These are phyloP conservation scores for Ditylenchus weischeri DNA, from an alignment of 2,888 invertebrate genomes.

Conservation along the genomic window DNA sequence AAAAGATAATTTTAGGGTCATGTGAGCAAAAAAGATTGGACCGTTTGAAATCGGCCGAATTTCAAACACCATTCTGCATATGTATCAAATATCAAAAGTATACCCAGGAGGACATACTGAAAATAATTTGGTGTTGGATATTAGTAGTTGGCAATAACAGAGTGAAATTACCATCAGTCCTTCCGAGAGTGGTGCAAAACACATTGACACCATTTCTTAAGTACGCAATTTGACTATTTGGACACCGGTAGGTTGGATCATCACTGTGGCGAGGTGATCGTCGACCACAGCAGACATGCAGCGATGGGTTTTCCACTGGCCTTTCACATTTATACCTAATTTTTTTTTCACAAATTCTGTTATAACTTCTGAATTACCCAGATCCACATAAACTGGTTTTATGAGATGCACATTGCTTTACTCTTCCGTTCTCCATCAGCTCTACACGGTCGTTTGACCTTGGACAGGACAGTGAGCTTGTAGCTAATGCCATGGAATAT, in stretches of 20 bases:
- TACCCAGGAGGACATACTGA: slow-evolving; percentile 13
- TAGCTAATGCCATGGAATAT: not conserved
- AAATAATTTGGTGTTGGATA: not conserved
- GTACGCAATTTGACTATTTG: slow-evolving; percentile 27
- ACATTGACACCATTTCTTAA: slow-evolving; percentile 19
- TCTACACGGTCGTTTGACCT: slow-evolving; percentile 16
- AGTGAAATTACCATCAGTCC: not conserved
- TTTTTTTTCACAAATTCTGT: not conserved
- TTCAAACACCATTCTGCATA: not conserved
- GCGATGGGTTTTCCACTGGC: slow-evolving; percentile 20
- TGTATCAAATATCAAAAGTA: too few species aligned
- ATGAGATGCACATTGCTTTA: not conserved
- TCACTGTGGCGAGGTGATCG: slow-evolving; percentile 17
- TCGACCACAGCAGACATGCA: slow-evolving; percentile 29
- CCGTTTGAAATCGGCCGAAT: not conserved
- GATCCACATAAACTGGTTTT: slow-evolving; percentile 11
- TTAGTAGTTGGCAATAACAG: not conserved
- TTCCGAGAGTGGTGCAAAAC: slow-evolving; percentile 21
- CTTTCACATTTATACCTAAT: not conserved
- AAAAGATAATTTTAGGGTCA: too few species aligned
- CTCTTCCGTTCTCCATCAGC: slow-evolving; percentile 4
- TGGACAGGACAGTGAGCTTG: slow-evolving; percentile 15
- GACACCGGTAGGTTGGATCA: slow-evolving; percentile 31
- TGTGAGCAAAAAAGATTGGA: too few species aligned
- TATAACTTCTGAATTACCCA: slow-evolving; percentile 4